Percentiles rank a stretch among this genome's conserved stretches.
phyloP scores from a whole-genome alignment of 1,140 invertebrate species.

The Musca domestica region DNA sequence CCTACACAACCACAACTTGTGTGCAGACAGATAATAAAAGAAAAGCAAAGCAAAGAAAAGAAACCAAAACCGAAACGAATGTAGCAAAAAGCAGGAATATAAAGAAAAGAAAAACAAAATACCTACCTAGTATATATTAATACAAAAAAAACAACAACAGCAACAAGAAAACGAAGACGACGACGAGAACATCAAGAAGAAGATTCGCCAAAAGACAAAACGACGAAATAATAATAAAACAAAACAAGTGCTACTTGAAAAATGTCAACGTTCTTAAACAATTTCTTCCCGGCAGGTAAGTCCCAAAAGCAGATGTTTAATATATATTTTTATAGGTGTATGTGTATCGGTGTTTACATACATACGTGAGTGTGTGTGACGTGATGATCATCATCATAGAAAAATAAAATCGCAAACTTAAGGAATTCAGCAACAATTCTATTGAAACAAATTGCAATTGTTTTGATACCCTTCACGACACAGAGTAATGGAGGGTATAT shows the following conservation, averaged over 20 bases:
- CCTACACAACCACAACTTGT: no score
- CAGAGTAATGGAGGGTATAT: no score
- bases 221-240: constrained; percentile 27
- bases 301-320: background rate
- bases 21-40: no score
- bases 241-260: constrained; percentile 29
- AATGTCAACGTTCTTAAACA: constrained; percentile 55
- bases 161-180: background rate
- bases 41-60: no score
- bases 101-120: background rate
- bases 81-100: background rate
- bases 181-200: constrained; percentile 13
- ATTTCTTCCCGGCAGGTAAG: constrained; percentile 54
- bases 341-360: no score
- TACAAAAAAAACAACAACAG: background rate
- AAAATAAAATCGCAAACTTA: no score
- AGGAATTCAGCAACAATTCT: no score
- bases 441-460: no score
- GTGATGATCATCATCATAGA: no score
- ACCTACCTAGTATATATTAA: background rate
- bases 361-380: no score
- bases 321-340: no score
- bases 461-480: no score
- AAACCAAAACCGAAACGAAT: background rate
- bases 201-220: constrained; percentile 16